Evolutionary conservation across 2,888 invertebrate genomes (phyloP).

Genomic region (Oscheius sp.): DNA sequence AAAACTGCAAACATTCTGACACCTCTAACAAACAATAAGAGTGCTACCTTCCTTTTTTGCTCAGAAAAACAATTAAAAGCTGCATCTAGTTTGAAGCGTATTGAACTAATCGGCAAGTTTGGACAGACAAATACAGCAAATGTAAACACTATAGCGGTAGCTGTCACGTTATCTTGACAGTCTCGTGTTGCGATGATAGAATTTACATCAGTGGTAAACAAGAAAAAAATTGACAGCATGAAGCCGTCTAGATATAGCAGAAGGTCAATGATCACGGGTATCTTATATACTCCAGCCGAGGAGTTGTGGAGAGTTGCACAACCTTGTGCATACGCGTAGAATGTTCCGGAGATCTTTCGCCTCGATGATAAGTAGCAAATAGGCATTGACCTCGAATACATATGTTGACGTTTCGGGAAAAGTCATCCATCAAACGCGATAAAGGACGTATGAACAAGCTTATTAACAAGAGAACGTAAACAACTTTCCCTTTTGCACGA

Average conservation of each 20-base stretch:
- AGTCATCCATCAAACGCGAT: too few relatives aligned
- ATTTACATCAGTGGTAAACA: not conserved
- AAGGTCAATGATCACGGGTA: not conserved
- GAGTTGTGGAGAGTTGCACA: not conserved
- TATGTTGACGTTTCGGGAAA: too few relatives aligned
- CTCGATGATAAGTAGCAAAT: too few relatives aligned
- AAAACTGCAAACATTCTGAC: not conserved
- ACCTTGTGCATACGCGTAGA: not conserved
- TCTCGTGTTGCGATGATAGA: slow-evolving; percentile 13
- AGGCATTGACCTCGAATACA: too few relatives aligned
- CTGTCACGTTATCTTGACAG: slow-evolving; percentile 21
- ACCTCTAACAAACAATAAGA: not conserved
- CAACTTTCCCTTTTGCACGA: too few relatives aligned
- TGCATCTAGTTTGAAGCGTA: too few relatives aligned
- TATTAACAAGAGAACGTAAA: too few relatives aligned
- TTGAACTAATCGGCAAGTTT: too few relatives aligned
- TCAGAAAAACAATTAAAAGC: too few relatives aligned
- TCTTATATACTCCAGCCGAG: not conserved
- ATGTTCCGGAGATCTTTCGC: not conserved
- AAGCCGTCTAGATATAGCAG: not conserved
- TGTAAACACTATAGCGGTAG: slow-evolving; percentile 24
- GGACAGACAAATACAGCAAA: slow-evolving; percentile 15
- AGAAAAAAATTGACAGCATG: not conserved
- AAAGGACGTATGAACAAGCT: too few relatives aligned
- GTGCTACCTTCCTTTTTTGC: not conserved